Base-by-base conservation (phyloP, 2,113 vertebrate species). In the Ramphastos sulfuratus region DNA sequence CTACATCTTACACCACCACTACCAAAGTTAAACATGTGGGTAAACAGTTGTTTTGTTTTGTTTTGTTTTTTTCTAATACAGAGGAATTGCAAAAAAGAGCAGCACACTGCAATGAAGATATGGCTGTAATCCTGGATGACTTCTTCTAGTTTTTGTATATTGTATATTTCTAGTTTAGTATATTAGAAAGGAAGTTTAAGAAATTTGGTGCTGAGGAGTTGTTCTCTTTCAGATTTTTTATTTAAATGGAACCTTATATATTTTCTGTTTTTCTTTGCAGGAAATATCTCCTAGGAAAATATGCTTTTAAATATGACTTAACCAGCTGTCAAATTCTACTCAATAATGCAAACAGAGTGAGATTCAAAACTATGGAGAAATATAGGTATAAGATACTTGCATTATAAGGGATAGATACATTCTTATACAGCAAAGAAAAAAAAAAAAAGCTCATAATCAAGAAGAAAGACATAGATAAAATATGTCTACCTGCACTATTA, bases 301-400 rank as follows among this genome's bases (percentile, higher is more conserved):
- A 55, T 21, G 30, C 35, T 84, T 42, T 85, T 73, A 71, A 65
- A 84, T 27, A 87, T 65, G 28, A 82, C 39, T 80, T 66, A 39
- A 16, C 25, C 54, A 73, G 61, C 63, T 84, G 65, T 72, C 90
- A 85, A 37, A 82, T 86, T 90, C 59, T 94, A 66, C 25, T 86
- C 58, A 72, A 27, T 75, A 77, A 83, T 76, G 67, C 55, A 84
- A 94, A 46, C 58, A 65, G 20, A 95, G 28, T 60, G 31, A 85
- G 52, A 91, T 74, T 82, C 20, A 56, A 77, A 93, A 66, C 1
- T 21, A 74, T 28, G 16, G 25, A 54, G 42, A 63, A 93, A 93
- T 44, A 67, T 48, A 77, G 56, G 64, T 27, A 90, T 76, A 89
- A 89, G 91, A 85, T 89, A 87, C 87, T 87, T 89, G 73, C 27